phyloP scores from a whole-genome alignment of 1,140 invertebrate species.

The Pseudomyrmex concolor region DNA sequence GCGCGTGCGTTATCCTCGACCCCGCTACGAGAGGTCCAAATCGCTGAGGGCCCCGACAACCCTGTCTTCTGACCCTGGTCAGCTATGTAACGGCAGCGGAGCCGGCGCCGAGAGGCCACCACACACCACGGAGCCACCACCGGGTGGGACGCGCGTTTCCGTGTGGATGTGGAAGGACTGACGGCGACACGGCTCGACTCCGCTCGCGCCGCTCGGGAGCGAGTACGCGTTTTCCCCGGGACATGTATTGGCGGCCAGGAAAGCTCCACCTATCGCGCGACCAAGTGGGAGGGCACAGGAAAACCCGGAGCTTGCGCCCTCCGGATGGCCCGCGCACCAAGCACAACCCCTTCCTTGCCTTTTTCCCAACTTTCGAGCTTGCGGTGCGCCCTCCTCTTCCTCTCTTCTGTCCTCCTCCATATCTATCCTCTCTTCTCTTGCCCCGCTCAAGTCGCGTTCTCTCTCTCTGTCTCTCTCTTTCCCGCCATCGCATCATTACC shows the following conservation, averaged over 20 bases:
- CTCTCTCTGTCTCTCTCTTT: too few relatives aligned
- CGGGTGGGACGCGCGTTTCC: constrained; percentile 78
- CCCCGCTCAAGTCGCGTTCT: not conserved
- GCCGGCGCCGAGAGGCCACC: constrained; percentile 65
- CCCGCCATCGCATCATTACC: constrained; percentile 66
- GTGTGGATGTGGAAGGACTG: constrained; percentile 81
- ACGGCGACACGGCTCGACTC: constrained; percentile 60
- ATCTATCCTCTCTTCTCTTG: not conserved
- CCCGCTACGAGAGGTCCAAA: too few relatives aligned
- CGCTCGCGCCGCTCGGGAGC: constrained; percentile 38
- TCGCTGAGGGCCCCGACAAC: not conserved
- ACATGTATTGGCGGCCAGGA: constrained; percentile 82
- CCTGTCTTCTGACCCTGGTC: constrained; percentile 50
- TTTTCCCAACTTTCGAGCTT: constrained; percentile 82
- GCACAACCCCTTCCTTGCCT: constrained; percentile 82
- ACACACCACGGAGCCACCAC: constrained; percentile 63
- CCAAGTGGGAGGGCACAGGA: constrained; percentile 78
- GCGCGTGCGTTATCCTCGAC: constrained; percentile 16
- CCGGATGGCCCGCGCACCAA: constrained; percentile 62
- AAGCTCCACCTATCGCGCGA: constrained; percentile 82
- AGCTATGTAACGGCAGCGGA: constrained; percentile 63
- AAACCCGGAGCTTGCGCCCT: constrained; percentile 80
- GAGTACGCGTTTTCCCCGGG: constrained; percentile 56
- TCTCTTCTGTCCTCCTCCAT: constrained; percentile 22
- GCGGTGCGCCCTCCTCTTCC: constrained; percentile 67